Percentiles rank a stretch among this genome's conserved stretches.
Conservation (phyloP, 2,888 invertebrate species). For the Pemphredon lugubris region DNA sequence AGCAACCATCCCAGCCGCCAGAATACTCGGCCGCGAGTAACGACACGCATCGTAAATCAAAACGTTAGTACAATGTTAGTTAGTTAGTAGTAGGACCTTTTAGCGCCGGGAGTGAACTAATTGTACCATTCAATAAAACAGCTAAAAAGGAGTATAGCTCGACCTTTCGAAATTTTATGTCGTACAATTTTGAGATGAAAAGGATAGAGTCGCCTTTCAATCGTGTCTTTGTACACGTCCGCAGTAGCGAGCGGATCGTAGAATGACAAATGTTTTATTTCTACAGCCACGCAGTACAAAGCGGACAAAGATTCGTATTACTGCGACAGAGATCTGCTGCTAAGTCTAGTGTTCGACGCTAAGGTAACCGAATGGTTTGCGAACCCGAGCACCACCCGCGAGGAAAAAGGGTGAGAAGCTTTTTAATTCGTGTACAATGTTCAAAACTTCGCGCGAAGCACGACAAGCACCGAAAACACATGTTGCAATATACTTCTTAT, state of each 20-base stretch:
- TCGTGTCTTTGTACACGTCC: too few species aligned
- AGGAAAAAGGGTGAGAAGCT: constrained; percentile 86
- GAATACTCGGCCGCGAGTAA: constrained; percentile 82
- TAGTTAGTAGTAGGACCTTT: too few species aligned
- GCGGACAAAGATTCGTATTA: constrained; percentile 80
- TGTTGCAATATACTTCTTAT: too few species aligned
- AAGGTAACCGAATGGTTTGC: constrained; percentile 94
- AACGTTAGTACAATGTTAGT: constrained; percentile 27
- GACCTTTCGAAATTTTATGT: too few species aligned
- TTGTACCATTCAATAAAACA: too few species aligned
- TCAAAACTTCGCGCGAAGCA: too few species aligned
- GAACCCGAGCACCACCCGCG: constrained; percentile 88
- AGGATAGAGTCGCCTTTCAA: too few species aligned
- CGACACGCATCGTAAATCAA: constrained; percentile 58
- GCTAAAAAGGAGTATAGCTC: too few species aligned
- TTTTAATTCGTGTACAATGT: constrained; percentile 11
- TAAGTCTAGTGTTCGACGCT: constrained; percentile 93
- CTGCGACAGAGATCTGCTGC: constrained; percentile 91
- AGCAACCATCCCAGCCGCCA: constrained; percentile 87
- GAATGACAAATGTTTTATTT: constrained; percentile 5
- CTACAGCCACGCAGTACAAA: constrained; percentile 52
- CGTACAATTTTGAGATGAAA: too few species aligned
- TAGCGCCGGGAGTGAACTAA: too few species aligned
- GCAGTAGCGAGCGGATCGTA: too few species aligned
- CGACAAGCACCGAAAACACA: too few species aligned